Conservation (phyloP, 2,888 invertebrate species). For the Cerceris ruficornis region DNA sequence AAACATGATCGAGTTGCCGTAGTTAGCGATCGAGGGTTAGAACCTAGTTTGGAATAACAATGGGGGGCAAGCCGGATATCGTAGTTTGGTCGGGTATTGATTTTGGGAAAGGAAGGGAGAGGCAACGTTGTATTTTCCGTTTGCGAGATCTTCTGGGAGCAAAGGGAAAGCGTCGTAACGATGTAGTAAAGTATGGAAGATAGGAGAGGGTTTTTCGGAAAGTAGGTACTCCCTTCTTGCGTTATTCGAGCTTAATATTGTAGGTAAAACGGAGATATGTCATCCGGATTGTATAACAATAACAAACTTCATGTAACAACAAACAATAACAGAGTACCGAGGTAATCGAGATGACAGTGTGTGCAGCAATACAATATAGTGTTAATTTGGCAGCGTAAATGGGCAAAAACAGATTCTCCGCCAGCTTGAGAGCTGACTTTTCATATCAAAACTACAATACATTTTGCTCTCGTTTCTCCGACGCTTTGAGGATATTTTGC, state of each 20-base stretch:
- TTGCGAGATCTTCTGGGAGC: conserved; percentile 26
- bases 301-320: too few species aligned
- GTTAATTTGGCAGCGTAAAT: too few species aligned
- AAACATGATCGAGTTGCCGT: conserved; percentile 6
- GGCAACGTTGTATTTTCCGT: conserved; percentile 37
- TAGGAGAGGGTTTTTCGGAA: background rate
- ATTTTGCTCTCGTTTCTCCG: too few species aligned
- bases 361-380: too few species aligned
- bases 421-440: too few species aligned
- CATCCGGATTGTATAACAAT: too few species aligned
- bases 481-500: too few species aligned
- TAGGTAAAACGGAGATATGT: too few species aligned
- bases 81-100: conserved; percentile 13
- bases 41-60: conserved; percentile 9
- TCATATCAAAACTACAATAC: too few species aligned
- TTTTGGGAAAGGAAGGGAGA: background rate
- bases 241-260: background rate
- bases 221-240: background rate
- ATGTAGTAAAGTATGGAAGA: background rate
- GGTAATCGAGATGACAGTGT: too few species aligned
- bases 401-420: too few species aligned
- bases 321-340: too few species aligned
- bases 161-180: background rate
- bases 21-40: conserved; percentile 21
- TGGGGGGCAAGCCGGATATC: conserved; percentile 4